Evolutionary conservation across 35 echinoderm and acorn worm species (phyloP), one percentile per base, ranked within the genome.

Genomic region (Anneissia japonica): DNA sequence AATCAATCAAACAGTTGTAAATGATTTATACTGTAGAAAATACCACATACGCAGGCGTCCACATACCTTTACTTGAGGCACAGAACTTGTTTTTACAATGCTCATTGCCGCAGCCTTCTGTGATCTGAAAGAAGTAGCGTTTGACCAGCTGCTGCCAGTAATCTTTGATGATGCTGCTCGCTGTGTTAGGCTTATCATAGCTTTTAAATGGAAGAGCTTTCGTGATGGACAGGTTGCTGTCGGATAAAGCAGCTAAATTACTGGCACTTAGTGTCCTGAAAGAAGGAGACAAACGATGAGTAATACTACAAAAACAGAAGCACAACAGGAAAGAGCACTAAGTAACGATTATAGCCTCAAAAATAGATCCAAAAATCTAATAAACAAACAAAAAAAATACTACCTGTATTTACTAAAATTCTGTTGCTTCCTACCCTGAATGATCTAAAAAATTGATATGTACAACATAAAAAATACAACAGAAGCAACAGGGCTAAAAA

Each of bases 181-280:
- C 37, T 28, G 91, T 83, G 37, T 97, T 92, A 19, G 95, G 95
- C 0, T 81, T 74, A 35, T 97, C 94, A 43, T 97, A 97, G 45
- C 91, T 91, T 34, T 91, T 87, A 0, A 73, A 72, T 9, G 91
- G 94, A 32, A 88, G 35, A 35, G 95, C 95, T 86, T 97, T 90
- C 23, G 80, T 83, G 29, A 93, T 90, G 19, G 95, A 97, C 31
- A 97, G 73, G 85, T 97, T 97, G 41, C 90, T 93, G 81, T 97
- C 95, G 32, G 91, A 93, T 35, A 88, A 87, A 23, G 95, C 95
- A 26, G 95, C 95, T 30, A 97, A 74, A 81, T 97, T 97, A 37
- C 94, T 97, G 30, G 95, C 95, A 93, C 95, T 97, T 13, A 97
- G 74, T 38, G 93, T 97, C 46, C 95, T 97, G 34, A 23, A 35